Evolutionary conservation across 2,888 invertebrate species (phyloP).

Genomic region (Heliconius ismenius): DNA sequence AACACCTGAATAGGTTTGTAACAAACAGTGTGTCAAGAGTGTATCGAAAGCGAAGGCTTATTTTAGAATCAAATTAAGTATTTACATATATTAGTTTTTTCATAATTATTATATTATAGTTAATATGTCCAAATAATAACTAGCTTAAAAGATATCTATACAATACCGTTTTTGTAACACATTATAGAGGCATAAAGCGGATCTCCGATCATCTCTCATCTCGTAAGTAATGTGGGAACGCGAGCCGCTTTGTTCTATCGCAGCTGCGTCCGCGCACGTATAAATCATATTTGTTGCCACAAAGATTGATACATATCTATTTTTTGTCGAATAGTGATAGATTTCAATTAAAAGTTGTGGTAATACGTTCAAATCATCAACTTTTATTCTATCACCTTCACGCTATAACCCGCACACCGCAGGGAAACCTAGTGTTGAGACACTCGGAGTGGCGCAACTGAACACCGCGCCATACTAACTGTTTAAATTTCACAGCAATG

Average conservation of each 20-base stretch:
- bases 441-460: too few species aligned
- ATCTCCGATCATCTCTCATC: slow-evolving; percentile 59
- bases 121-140: slow-evolving; percentile 20
- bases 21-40: background rate
- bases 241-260: slow-evolving; percentile 57
- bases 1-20: background rate
- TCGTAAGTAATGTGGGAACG: slow-evolving; percentile 73
- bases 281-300: slow-evolving; percentile 70
- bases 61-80: background rate
- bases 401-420: too few species aligned
- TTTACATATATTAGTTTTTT: background rate
- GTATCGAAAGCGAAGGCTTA: background rate
- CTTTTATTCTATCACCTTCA: too few species aligned
- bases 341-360: slow-evolving; percentile 37
- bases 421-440: too few species aligned
- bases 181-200: slow-evolving; percentile 49
- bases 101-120: background rate
- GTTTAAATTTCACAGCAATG: slow-evolving; percentile 29
- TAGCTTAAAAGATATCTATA: slow-evolving; percentile 12
- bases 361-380: background rate
- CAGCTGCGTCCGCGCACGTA: slow-evolving; percentile 65
- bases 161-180: slow-evolving; percentile 32
- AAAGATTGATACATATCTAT: slow-evolving; percentile 42
- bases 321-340: slow-evolving; percentile 30
- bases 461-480: too few species aligned